Evolutionary conservation across 1,140 invertebrate genomes (phyloP).

Genomic region (Drepana arcuata): DNA sequence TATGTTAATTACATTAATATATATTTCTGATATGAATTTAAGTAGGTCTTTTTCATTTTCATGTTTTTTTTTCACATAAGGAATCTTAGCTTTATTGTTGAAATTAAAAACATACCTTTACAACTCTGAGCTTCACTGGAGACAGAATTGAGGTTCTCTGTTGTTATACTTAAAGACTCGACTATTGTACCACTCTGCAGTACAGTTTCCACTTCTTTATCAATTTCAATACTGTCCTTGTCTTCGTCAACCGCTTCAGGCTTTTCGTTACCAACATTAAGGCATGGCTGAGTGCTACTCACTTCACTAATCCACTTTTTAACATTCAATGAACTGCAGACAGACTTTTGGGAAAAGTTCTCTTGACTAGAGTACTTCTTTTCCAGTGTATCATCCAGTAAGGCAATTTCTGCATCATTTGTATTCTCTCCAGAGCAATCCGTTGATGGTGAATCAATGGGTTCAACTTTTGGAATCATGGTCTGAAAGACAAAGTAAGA

Average conservation of each 20-base stretch:
- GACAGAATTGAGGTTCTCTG: conserved; percentile 51
- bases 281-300: conserved; percentile 55
- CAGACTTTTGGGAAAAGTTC: conserved; percentile 23
- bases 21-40: too few species aligned
- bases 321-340: conserved; percentile 26
- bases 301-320: conserved; percentile 63
- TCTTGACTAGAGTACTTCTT: conserved; percentile 49
- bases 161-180: conserved; percentile 55
- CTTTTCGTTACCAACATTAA: conserved; percentile 43
- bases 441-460: conserved; percentile 50
- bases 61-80: too few species aligned
- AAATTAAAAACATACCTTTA: conserved; percentile 39
- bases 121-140: conserved; percentile 45
- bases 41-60: too few species aligned
- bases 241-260: conserved; percentile 34
- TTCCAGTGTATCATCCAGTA: conserved; percentile 40
- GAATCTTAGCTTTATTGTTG: too few species aligned
- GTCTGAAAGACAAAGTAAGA: conserved; percentile 46
- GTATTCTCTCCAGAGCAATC: conserved; percentile 61
- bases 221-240: conserved; percentile 57
- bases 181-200: conserved; percentile 62
- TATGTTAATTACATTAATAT: too few species aligned
- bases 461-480: conserved; percentile 55
- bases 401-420: conserved; percentile 53
- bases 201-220: conserved; percentile 62